Evolutionary conservation across 2,113 vertebrate genomes (phyloP).

Genomic region (Siphamia tubifer): DNA sequence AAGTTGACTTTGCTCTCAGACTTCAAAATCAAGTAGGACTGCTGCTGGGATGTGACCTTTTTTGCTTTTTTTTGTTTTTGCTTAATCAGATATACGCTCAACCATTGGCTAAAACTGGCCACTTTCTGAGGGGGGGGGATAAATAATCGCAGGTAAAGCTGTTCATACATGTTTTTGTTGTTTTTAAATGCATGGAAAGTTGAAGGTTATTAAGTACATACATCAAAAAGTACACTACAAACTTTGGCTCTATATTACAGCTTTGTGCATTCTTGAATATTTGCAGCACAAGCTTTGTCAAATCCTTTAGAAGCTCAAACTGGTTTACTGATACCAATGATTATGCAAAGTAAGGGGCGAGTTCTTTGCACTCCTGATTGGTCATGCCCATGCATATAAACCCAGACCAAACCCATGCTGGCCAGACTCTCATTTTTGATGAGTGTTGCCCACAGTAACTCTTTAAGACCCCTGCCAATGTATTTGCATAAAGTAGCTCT

Average conservation of each 20-base stretch:
- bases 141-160: background rate
- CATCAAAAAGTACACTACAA: background rate
- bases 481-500: slow-evolving; percentile 55
- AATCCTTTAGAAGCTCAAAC: slow-evolving; percentile 18
- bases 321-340: slow-evolving; percentile 27
- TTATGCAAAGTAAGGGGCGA: slow-evolving; percentile 37
- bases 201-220: background rate
- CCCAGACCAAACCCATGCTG: slow-evolving; percentile 13
- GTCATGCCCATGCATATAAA: slow-evolving; percentile 29
- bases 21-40: background rate
- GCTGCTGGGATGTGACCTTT: background rate
- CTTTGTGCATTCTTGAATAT: slow-evolving; percentile 3
- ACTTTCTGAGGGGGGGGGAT: slow-evolving; percentile 11
- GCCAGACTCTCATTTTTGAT: slow-evolving; percentile 32
- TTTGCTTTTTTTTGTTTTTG: background rate
- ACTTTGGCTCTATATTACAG: background rate
- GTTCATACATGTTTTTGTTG: background rate
- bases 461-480: slow-evolving; percentile 45
- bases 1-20: background rate
- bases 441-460: slow-evolving; percentile 31
- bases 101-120: background rate
- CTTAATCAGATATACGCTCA: background rate
- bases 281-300: background rate
- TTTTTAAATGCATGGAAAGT: background rate
- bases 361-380: slow-evolving; percentile 29